Evolutionary conservation across 2,888 invertebrate genomes (phyloP), one percentile per base, ranked within the genome.

Genomic region (Amphipoea oculea): DNA sequence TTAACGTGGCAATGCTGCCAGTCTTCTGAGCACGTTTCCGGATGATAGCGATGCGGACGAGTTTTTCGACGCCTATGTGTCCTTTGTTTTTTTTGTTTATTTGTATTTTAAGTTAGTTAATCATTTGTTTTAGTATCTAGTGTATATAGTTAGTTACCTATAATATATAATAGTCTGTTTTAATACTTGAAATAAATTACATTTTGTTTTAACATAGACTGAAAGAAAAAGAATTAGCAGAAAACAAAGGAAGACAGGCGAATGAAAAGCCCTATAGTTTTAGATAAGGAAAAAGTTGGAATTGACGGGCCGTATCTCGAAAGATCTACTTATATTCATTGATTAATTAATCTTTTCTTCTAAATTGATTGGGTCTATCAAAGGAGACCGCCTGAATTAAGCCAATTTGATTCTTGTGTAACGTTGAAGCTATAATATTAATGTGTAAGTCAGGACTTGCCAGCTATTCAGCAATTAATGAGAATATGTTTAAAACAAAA

Each of bases 281-380:
- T 62, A 86, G 83, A 83, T 83, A 86, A 83, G 86, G 83, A 77
- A 76, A 86, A 86, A 83, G 78, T 86, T 77, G 72, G 62, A 76
- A 86, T 73, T 86, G 86, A 83, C 77, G 69, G 48, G 4, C 48
- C 83, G 72, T 76, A 67, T 69, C 73, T 67, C 48, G 40, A 62
- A 65, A 62, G 48, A 66, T 65, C 73, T 82, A 85, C 85, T 82
- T 69, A 76, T 72, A 72, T 66, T 54, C 72, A 17, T 70, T 82
- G 86, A 82, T 83, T 75, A 82, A 82, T 82, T 85, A 83, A 82
- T 85, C 82, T 82, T 70, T 85, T 82, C 62, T 54, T 62, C 63
- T 69, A 69, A 81, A 82, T 85, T 82, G 85, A 85, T 81, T 82
- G 85, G 75, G 14, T 60, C 74, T 40, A 65, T 73, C 85, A 81